phyloP scores from a whole-genome alignment of 2,888 invertebrate genomes.

The Unio pictorum region DNA sequence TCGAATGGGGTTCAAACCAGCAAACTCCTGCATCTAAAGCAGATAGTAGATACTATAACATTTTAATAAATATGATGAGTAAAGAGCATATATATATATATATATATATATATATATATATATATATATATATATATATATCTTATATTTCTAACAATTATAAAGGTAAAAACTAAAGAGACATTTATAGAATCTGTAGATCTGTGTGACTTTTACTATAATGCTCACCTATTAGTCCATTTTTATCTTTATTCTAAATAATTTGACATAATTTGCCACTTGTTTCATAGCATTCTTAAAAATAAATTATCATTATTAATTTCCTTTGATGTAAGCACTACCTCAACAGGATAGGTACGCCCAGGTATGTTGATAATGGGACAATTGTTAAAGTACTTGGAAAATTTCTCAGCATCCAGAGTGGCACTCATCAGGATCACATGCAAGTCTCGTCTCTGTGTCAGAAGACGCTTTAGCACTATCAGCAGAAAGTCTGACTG shows the following conservation, averaged over 20 bases:
- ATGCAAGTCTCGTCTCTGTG: slow-evolving; percentile 52
- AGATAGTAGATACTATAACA: too few species aligned
- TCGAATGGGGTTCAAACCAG: too few species aligned
- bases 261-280: too few species aligned
- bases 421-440: slow-evolving; percentile 71
- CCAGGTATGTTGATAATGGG: slow-evolving; percentile 67
- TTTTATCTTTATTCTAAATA: too few species aligned
- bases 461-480: slow-evolving; percentile 55
- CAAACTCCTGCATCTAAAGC: too few species aligned
- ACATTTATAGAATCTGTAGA: too few species aligned
- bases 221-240: neutral
- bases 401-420: slow-evolving; percentile 65
- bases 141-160: too few species aligned
- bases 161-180: too few species aligned
- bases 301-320: neutral
- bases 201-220: neutral
- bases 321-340: slow-evolving; percentile 13
- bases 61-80: too few species aligned
- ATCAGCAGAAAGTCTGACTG: slow-evolving; percentile 68
- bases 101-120: too few species aligned
- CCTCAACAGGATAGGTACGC: slow-evolving; percentile 62
- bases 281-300: neutral
- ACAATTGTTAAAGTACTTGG: slow-evolving; percentile 64
- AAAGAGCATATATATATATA: too few species aligned
- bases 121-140: too few species aligned